Base-by-base conservation (phyloP, 2,797 vertebrate species). In the Clarias fuscus region DNA sequence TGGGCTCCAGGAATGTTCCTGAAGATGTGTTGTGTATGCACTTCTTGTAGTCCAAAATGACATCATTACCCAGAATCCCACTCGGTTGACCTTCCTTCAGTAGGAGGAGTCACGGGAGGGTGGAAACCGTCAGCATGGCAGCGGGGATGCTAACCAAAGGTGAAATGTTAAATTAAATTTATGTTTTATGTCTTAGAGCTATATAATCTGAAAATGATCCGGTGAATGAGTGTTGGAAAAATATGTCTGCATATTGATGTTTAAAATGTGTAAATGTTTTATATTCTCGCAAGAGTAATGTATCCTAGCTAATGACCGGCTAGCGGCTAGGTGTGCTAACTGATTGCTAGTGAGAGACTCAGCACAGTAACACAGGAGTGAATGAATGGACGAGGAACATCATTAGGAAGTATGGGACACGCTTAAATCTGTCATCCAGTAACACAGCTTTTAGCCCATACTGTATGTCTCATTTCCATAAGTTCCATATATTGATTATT, bases 41-140 rank as follows among this genome's bases (percentile, higher is more conserved):
- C 90, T 89, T 82, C 33, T 87, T 92, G 91, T 91, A 92, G 92
- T 93, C 62, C 70, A 67, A 22, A 15, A n/a, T 77, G 84, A 87
- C 85, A 48, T 8, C 84, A 82, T 82, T 86, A 86, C 88, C 90
- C 88, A 90, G 71, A 86, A 87, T 83, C 2, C 87, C 30, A 5
- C 0, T 20, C 37, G 30, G 5, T 4, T 93, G 93, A 94, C 91
- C 93, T 92, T 94, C 91, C 93, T 92, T 94, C 91, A 82, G 86
- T 84, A 85, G 88, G 88, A 86, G 89, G 86, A 88, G 85, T 77
- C 84, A 7, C 13, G 64, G 24, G 30, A 30, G 33, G 33, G 3
- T 24, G 18, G 8, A 62, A 65, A 0, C 4, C 82, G 59, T 59
- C 89, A 94, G 92, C 94, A 96, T 96, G 96, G 95, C 95, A 2